A percentile compares a stretch with the other conserved stretches of the same genome.
These are phyloP conservation scores for Drosophila meridionalis DNA, from an alignment of 2,888 invertebrate genomes.

Conservation along the genomic window DNA sequence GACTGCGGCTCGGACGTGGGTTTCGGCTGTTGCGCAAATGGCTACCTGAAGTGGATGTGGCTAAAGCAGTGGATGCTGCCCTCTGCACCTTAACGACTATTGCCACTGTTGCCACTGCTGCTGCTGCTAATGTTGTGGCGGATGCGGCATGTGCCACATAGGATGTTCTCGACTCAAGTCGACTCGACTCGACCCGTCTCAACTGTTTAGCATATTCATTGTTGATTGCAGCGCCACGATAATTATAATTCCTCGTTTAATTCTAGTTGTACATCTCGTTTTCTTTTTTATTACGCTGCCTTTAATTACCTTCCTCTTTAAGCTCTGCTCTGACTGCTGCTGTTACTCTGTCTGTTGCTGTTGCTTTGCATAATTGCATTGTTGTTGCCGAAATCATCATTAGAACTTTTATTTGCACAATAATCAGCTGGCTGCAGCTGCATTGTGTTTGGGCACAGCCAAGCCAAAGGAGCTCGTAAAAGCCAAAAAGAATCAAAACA, in stretches of 20 bases:
- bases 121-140: constrained; percentile 34
- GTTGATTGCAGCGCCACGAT: constrained; percentile 65
- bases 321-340: constrained; percentile 1
- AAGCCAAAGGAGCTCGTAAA: constrained; percentile 32
- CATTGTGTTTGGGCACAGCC: constrained; percentile 58
- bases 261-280: constrained; percentile 32
- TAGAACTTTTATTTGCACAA: constrained; percentile 80
- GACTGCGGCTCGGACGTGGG: constrained; percentile 10
- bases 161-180: constrained; percentile 61
- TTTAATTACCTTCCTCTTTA: constrained; percentile 57
- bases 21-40: constrained; percentile 57
- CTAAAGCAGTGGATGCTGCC: not conserved
- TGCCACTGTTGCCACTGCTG: constrained; percentile 14
- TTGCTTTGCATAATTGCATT: constrained; percentile 67
- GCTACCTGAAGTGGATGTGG: constrained; percentile 36
- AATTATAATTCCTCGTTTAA: constrained; percentile 65
- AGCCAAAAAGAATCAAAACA: not conserved
- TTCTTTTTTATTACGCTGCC: constrained; percentile 11
- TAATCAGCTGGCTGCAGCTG: constrained; percentile 60
- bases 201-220: constrained; percentile 73
- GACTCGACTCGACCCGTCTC: constrained; percentile 13
- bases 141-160: constrained; percentile 64
- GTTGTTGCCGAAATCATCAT: constrained; percentile 76
- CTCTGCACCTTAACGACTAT: not conserved
- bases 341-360: constrained; percentile 3